Base-by-base conservation (phyloP, 2,888 invertebrate species). In the Chloroclystis v-ata region DNA sequence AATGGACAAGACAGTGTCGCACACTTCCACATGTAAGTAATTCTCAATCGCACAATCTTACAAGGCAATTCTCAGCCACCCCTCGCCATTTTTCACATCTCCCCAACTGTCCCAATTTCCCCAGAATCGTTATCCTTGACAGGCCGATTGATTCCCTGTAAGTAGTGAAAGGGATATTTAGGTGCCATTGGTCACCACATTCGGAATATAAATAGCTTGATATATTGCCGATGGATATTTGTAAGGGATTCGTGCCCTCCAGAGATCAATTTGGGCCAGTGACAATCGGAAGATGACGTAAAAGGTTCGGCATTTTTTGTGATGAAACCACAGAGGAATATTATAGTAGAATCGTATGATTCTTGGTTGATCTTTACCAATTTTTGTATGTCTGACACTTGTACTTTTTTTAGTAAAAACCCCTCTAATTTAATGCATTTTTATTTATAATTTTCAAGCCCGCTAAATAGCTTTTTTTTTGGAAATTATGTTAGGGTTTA, bases 121-220 rank as follows among this genome's bases (percentile, higher is more conserved):
- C 57, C 56, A 57, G 62, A 63, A 54, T 62, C 63, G 65, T 59
- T 54, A 59, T 52, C 56, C 56, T 59, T 61, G 65, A 61, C 66
- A 68, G 63, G 60, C 59, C 61, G 64, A 70, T 68, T 69, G 69
- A 71, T 69, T 66, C 60, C 58, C 57, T 54, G 54, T 60, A 59
- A 64, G 63, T 58, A 60, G 57, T 59, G 51, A 54, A 42, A 49
- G 59, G 53, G 60, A 56, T 47, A 48, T 46, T 56, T 54, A 54
- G 47, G 49, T 43, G 43, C 33, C 43, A 56, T 59, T 56, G 54
- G 56, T 55, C 47, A 56, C 58, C 51, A 52, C 54, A 55, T 49
- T 49, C 32, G 28, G 55, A 53, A 59, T 59, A 59, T 56, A 58
- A 58, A 56, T 59, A 55, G 54, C 54, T 59, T 59, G 54, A 59